Percentiles rank a stretch among this genome's conserved stretches.
phyloP scores from a whole-genome alignment of 2,888 invertebrate genomes.

The Litoditis marina region DNA sequence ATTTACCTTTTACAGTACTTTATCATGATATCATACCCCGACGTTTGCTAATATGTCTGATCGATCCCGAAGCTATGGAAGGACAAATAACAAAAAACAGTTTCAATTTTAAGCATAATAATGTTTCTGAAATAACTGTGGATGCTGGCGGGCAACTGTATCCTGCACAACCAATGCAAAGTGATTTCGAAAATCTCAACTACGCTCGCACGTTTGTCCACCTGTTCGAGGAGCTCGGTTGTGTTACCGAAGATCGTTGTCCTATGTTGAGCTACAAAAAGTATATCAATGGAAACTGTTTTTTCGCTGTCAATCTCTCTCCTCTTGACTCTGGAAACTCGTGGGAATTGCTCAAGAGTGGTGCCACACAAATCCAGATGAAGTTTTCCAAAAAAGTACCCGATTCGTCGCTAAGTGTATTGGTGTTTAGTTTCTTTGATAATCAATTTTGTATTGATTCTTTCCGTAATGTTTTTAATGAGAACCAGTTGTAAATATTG shows the following conservation, averaged over 20 bases:
- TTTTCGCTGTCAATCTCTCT: constrained; percentile 8
- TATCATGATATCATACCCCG: constrained; percentile 13
- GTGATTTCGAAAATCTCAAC: constrained; percentile 5
- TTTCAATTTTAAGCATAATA: background rate
- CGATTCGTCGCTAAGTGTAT: background rate
- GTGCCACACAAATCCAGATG: constrained; percentile 5
- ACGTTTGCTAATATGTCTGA: constrained; percentile 4
- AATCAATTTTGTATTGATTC: background rate
- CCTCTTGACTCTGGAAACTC: constrained; percentile 4
- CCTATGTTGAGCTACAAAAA: constrained; percentile 5
- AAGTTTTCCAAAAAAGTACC: constrained; percentile 10
- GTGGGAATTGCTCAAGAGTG: constrained; percentile 11
- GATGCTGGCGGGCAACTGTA: constrained; percentile 11
- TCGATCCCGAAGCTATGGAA: background rate
- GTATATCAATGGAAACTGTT: background rate
- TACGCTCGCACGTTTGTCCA: constrained; percentile 4
- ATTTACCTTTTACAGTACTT: constrained; percentile 2
- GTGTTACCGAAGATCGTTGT: background rate
- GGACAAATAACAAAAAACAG: background rate
- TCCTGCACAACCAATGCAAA: constrained; percentile 6
- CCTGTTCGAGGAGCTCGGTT: constrained; percentile 10
- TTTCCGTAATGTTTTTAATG: constrained; percentile 10
- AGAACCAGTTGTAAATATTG: background rate
- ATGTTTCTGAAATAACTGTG: constrained; percentile 5
- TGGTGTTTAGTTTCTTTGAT: constrained; percentile 8